These are phyloP conservation scores for Bemisia tabaci DNA, from an alignment of 1,140 invertebrate species.

Conservation along the genomic window DNA sequence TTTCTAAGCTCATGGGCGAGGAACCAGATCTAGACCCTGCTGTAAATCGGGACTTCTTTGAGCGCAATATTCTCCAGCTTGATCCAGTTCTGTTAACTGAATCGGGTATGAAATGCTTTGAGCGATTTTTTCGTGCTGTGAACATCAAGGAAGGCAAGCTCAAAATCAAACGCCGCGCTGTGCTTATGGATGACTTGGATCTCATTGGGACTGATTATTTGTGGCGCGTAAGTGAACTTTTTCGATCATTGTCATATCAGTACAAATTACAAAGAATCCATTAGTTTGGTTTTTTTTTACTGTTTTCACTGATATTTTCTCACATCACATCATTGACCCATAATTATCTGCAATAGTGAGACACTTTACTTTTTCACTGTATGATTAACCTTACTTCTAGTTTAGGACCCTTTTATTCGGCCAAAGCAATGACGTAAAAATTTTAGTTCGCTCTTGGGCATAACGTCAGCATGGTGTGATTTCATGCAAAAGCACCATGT, in stretches of 20 bases:
- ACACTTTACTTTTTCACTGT: background rate
- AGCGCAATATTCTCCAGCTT: conserved; percentile 84
- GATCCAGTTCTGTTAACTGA: conserved; percentile 85
- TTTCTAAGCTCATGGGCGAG: conserved; percentile 96
- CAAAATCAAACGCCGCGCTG: conserved; percentile 67
- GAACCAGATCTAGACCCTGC: conserved; percentile 93
- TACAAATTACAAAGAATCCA: too few relatives aligned
- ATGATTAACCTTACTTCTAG: too few relatives aligned
- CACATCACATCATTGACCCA: background rate
- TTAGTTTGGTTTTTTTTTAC: too few relatives aligned
- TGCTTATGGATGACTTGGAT: conserved; percentile 72
- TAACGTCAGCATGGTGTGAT: too few relatives aligned
- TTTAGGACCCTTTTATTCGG: too few relatives aligned
- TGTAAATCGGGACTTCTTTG: conserved; percentile 93
- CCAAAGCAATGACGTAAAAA: too few relatives aligned
- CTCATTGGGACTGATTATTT: conserved; percentile 92
- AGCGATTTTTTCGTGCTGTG: conserved; percentile 92
- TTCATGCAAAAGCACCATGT: too few relatives aligned
- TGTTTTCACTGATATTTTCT: too few relatives aligned
- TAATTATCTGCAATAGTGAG: background rate
- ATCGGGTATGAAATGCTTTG: conserved; percentile 88
- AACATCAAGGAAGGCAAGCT: conserved; percentile 92
- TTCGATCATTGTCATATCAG: too few relatives aligned
- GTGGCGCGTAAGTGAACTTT: conserved; percentile 64
- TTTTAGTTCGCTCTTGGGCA: too few relatives aligned